Conservation (phyloP, 2,113 vertebrate genomes). For the Hemiscyllium ocellatum region DNA sequence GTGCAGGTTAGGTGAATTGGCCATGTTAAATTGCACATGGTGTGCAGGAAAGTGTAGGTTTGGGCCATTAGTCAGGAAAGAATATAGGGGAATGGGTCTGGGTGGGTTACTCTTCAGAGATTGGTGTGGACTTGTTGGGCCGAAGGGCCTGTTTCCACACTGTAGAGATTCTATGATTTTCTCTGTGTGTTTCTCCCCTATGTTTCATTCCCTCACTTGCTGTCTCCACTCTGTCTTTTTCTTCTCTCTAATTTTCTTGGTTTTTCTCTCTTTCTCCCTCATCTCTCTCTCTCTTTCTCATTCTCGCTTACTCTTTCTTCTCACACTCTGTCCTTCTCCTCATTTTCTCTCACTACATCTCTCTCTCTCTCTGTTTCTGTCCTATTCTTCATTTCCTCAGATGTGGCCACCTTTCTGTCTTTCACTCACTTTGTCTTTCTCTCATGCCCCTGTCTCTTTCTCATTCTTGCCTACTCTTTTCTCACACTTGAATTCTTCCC, state of each 20-base stretch:
- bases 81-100: no score
- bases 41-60: no score
- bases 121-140: no score
- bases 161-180: neutral
- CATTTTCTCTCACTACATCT: constrained; percentile 50
- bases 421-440: constrained; percentile 1
- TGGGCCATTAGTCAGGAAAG: no score
- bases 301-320: constrained; percentile 44
- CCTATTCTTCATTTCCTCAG: neutral
- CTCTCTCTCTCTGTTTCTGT: constrained; percentile 23
- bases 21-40: no score
- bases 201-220: neutral
- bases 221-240: neutral
- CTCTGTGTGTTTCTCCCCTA: neutral
- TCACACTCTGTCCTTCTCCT: constrained; percentile 37
- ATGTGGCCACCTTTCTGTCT: neutral
- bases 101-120: no score
- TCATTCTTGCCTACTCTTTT: constrained; percentile 17
- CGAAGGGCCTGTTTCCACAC: no score
- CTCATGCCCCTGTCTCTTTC: no score
- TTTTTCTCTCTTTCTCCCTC: neutral
- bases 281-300: constrained; percentile 27
- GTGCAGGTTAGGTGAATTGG: no score
- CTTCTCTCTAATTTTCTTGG: neutral
- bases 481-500: constrained; percentile 40